Base-by-base conservation (phyloP, 2,113 vertebrate species). In the Campylorhamphus procurvoides region DNA sequence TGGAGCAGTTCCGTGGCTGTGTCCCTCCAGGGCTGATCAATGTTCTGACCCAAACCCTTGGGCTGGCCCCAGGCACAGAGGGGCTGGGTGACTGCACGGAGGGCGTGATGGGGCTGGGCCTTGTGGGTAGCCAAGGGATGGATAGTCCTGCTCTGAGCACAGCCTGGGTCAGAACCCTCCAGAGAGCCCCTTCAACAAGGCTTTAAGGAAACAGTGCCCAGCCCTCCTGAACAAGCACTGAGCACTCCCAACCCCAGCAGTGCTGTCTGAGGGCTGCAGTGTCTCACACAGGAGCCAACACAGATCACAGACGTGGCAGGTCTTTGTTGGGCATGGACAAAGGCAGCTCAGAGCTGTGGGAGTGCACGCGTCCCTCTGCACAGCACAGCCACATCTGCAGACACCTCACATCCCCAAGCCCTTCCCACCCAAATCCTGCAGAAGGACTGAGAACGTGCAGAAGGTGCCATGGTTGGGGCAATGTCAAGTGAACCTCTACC, bases 401-500 rank as follows among this genome's bases (percentile, higher is more conserved):
- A 23, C 35, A 14, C 6, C 58, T 40, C 58, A 28, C 33, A 12
- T 4, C 56, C 35, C 47, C 12, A 44, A 4, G 44, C 5, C 53
- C 42, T 23, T 33, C 76, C 64, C 71, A 19, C 62, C 66, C 56
- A 19, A 23, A 5, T 15, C 63, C 52, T 35, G 40, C 40, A 29
- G n/a, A 16, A 0, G 1, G n/a, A 7, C 37, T 3, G 14, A 18
- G 46, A 28, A 8, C 40, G 3, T 37, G 9, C 60, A 2, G 5
- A 3, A 42, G 31, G 37, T 12, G 17, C 40, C 52, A 14, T 0
- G 6, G 39, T 1, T 13, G 40, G n/a, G 37, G n/a, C 84, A 25
- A 4, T 3, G 1, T 6, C 12, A 53, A 31, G 33, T 35, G 56
- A 25, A 40, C 7, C 50, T 64, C 13, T 1, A 5, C 42, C 66